Conservation (phyloP, 2,888 invertebrate species). For the Serrognathus titanus region DNA sequence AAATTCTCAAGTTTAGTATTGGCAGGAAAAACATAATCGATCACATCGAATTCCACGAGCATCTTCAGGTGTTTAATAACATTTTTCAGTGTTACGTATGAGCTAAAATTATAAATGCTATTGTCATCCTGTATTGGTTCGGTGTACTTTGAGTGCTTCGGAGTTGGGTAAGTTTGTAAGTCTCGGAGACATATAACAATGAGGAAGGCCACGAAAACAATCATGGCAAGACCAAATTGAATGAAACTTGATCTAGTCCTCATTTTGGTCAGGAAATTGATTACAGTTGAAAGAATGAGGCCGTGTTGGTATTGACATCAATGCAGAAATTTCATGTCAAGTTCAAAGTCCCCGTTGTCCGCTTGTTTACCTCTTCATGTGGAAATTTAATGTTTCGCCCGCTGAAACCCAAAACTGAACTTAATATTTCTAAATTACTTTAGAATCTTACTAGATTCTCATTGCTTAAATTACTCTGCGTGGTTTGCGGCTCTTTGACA, state of each 20-base stretch:
- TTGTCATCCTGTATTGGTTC: slow-evolving; percentile 24
- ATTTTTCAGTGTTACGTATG: slow-evolving; percentile 51
- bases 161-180: slow-evolving; percentile 20
- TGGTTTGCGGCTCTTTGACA: no score
- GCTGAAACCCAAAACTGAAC: no score
- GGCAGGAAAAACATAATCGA: slow-evolving; percentile 59
- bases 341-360: no score
- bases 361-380: no score
- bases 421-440: no score
- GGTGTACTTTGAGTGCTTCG: slow-evolving; percentile 22
- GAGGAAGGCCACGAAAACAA: not conserved
- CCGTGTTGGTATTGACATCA: slow-evolving; percentile 5
- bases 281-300: slow-evolving; percentile 1
- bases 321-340: not conserved
- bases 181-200: slow-evolving; percentile 21
- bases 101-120: slow-evolving; percentile 20
- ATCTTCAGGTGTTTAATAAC: slow-evolving; percentile 57
- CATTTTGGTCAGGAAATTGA: slow-evolving; percentile 1
- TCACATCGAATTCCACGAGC: slow-evolving; percentile 57
- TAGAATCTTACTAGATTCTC: no score
- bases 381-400: no score
- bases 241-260: slow-evolving; percentile 5
- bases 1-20: slow-evolving; percentile 64
- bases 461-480: no score
- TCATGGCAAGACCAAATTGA: slow-evolving; percentile 2